Evolutionary conservation across 2,888 invertebrate species (phyloP), one percentile per base, ranked within the genome.

Genomic region (Drosophila limbata): DNA sequence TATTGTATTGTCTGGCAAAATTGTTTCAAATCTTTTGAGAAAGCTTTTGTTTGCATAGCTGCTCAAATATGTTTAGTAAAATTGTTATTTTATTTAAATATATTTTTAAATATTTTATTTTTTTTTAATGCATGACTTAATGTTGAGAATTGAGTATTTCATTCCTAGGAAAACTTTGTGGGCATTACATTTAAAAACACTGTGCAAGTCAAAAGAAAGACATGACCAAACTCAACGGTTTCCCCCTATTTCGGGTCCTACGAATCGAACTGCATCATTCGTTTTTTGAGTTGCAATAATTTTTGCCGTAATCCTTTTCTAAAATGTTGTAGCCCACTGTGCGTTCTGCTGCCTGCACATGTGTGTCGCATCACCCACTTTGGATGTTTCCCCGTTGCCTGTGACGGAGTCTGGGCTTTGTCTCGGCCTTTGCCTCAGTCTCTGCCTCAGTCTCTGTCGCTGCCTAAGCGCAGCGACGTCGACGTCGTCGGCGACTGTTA

Each of bases 291-390:
- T n/a, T n/a, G n/a, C n/a, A n/a, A n/a, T n/a, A n/a, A n/a, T n/a
- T 19, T n/a, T 13, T n/a, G 21, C 33, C 21, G 1, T n/a, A n/a
- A 4, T 10, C 0, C 8, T 35, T 17, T 51, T 33, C 15, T 9
- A n/a, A 5, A 13, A 19, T 10, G 4, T 13, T 39, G 28, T 1
- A 40, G 21, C 11, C 8, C 50, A 61, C 21, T 61, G 55, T 48
- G 2, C 39, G 37, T 50, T 62, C 51, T 63, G 55, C 44, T 52
- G 63, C 3, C 25, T 47, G 68, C 53, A 42, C 45, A 59, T 76
- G 73, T 72, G 73, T 72, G 64, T 69, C 74, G 55, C 75, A 65
- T 79, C 76, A 75, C 79, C 77, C 77, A 77, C 77, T 77, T 70
- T 79, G 77, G 56, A 56, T 45, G 39, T 42, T 57, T 76, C 11